phyloP scores from a whole-genome alignment of 2,888 invertebrate genomes.

The Tuberolachnus salignus region DNA sequence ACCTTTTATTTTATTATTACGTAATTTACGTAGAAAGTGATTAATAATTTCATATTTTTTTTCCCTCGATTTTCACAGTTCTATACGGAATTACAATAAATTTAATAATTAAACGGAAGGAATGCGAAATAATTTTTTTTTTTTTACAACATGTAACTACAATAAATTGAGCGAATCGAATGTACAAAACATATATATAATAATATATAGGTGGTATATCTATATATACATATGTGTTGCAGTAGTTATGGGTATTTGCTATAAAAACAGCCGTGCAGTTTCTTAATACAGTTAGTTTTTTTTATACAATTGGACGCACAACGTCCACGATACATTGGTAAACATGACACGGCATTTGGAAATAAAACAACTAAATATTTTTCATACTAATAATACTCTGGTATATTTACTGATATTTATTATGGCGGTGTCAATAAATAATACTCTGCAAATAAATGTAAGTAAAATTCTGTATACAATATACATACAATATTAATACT shows the following conservation, averaged over 20 bases:
- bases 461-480: background rate
- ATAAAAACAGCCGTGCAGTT: constrained; percentile 19
- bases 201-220: background rate
- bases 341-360: constrained; percentile 9
- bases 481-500: background rate
- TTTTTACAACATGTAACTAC: background rate
- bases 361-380: background rate
- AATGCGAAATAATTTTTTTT: constrained; percentile 28
- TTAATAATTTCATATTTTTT: constrained; percentile 24
- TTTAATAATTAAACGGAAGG: constrained; percentile 17
- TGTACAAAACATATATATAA: constrained; percentile 26
- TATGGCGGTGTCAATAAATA: background rate
- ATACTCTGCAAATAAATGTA: background rate
- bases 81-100: constrained; percentile 5
- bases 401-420: background rate
- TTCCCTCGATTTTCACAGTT: constrained; percentile 20
- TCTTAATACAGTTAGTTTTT: constrained; percentile 4
- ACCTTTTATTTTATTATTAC: constrained; percentile 3
- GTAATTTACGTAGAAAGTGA: constrained; percentile 34
- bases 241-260: constrained; percentile 12
- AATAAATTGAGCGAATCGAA: constrained; percentile 51
- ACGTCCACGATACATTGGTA: background rate
- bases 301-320: background rate
- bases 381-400: background rate
- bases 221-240: background rate